Evolutionary conservation across 2,797 vertebrate species (phyloP), one percentile per base, ranked within the genome.

Genomic region (Oceanodroma leucorhoa): DNA sequence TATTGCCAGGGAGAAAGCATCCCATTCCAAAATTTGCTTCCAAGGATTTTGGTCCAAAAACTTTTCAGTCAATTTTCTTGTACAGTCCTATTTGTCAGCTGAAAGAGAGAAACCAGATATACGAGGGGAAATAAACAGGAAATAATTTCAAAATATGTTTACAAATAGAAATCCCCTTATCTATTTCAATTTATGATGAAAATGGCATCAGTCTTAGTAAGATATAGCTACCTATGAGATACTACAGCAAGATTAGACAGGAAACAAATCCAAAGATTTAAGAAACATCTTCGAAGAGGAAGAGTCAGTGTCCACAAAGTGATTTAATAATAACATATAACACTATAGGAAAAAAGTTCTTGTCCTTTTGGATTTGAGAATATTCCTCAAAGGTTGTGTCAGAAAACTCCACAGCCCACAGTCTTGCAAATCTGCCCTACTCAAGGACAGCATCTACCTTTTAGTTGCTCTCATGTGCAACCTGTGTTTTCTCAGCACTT

Each of bases 21-120:
- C 5, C 0, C 0, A 64, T 50, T 46, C 20, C 40, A 71, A 62
- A 70, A 26, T 32, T 24, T 76, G 0, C 3, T 72, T 64, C 13
- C 20, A 80, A 67, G 16, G 3, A 21, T 45, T 86, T 79, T 51
- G 7, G 18, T 76, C 41, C 27, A 83, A 91, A 86, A 58, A 26
- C 0, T n/a, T 67, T 51, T 43, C 41, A 36, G 10, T 36, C n/a
- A 34, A 18, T 80, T 71, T 64, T 76, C 22, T 67, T 46, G 11
- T 55, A 72, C 11, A 38, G 6, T 75, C 20, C 4, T 54, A 5
- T 51, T 80, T 67, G 2, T 38, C 32, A 64, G 21, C 12, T 32
- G 36, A 43, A 54, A 64, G 32, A 57, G 12, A 10, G 6, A 61
- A 73, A 71, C 1, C 2, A 70, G 10, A 30, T 27, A 20, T 13